Evolutionary conservation across 2,888 invertebrate species (phyloP).

Genomic region (Trachelus troglodyta): DNA sequence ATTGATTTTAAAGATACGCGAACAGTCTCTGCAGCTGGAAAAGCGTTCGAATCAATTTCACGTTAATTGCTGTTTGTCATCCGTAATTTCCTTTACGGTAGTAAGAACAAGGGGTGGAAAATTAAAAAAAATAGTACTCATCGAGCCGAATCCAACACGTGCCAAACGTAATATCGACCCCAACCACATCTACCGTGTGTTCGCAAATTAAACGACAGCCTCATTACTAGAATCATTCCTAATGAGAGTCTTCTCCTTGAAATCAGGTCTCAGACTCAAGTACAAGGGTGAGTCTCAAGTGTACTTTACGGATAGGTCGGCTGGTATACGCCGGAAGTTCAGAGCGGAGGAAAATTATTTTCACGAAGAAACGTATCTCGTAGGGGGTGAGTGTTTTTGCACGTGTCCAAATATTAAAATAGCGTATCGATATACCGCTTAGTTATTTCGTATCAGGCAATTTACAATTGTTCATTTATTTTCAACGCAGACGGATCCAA

Average conservation of each 20-base stretch:
- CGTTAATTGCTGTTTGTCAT: background rate
- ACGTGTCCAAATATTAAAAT: background rate
- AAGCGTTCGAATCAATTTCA: slow-evolving; percentile 27
- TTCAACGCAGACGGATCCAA: background rate
- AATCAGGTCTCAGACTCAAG: slow-evolving; percentile 47
- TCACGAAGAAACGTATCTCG: slow-evolving; percentile 43
- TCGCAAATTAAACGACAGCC: background rate
- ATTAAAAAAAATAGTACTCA: slow-evolving; percentile 20
- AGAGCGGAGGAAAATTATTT: slow-evolving; percentile 49
- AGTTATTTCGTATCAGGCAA: too few relatives aligned
- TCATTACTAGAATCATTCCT: background rate
- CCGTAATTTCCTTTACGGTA: background rate
- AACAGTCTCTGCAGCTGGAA: slow-evolving; percentile 9
- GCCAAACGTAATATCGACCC: slow-evolving; percentile 41
- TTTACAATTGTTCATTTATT: background rate
- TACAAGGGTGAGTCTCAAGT: slow-evolving; percentile 54
- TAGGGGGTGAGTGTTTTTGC: slow-evolving; percentile 41
- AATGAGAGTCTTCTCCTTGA: background rate
- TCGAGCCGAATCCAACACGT: slow-evolving; percentile 26
- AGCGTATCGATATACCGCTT: background rate
- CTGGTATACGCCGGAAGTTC: slow-evolving; percentile 50
- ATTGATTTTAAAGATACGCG: slow-evolving; percentile 1
- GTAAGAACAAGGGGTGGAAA: background rate
- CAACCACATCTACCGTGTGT: background rate
- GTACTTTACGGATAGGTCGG: slow-evolving; percentile 53